Base-by-base conservation (phyloP, 2,888 invertebrate species). In the Archips crataeganus region DNA sequence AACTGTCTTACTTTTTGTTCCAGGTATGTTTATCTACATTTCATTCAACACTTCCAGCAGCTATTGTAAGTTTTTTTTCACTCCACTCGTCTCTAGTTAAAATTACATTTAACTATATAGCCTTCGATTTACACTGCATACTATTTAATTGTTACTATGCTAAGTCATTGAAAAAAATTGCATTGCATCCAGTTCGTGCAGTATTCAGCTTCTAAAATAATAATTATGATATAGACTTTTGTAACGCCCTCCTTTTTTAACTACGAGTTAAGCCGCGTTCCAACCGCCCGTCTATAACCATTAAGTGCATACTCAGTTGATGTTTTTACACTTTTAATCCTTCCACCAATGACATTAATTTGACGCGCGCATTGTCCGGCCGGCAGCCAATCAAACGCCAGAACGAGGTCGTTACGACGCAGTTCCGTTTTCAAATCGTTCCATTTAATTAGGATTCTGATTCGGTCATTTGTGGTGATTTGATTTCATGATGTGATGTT, bases 361-460 rank as follows among this genome's bases (percentile, higher is more conserved):
- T 70, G 74, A 74, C 51, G 65, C 68, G 68, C 42, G 54, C 69
- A 62, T 62, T 45, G 74, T 34, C 66, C 60, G 42, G 42, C 71
- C 59, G 72, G 67, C 70, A 70, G 78, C 79, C 81, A 81, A 82
- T 84, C 84, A 83, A 82, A 81, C 77, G 42, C 54, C 62, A 82
- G 74, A 45, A 57, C 36, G 47, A 75, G 57, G 61, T 78, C 79
- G 80, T 82, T 80, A 80, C 75, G 70, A 65, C 66, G 60, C 68
- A 74, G 76, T 74, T 78, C 51, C 34, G 45, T 13, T 42, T 65
- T 59, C 23, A 47, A 67, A 67, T 39, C 6, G 57, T 68, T 64
- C 51, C 36, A 65, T 36, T 47, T 54, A 72, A 72, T 72, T 47
- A 54, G 51, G 10, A 47, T 51, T 54, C 45, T 42, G 47, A 51